Evolutionary conservation across 2,113 vertebrate genomes (phyloP), one percentile per base, ranked within the genome.

Genomic region (Tragulus kanchil): DNA sequence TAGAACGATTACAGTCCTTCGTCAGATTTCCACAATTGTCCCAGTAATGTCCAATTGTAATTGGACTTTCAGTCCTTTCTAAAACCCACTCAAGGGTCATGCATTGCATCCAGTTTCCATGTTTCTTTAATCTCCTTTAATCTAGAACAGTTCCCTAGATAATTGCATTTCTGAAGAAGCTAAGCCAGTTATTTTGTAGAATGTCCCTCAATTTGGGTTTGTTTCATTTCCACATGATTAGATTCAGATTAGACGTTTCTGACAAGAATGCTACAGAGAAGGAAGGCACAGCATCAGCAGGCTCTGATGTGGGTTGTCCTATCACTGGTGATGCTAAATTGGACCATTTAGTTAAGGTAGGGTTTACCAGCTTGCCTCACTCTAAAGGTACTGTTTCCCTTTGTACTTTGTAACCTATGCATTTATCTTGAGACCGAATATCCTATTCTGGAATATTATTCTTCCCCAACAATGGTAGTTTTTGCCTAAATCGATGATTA

Each of bases 111-210:
- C 62, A 25, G 21, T 84, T 61, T 84, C 64, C 67, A 65, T 21
- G 10, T 75, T 75, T 50, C 88, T 77, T 58, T 23, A 25, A 90
- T 73, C 52, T 65, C 36, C 26, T 67, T 36, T 50, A 73, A 28
- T 61, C 54, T 65, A 78, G n/a, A 93, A 54, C 16, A 77, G 48
- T 93, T 64, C 58, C 69, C n/a, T 77, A 65, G 58, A 75, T 25
- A 28, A 65, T 0, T 84, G 78, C 28, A 77, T 58, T 85, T 75
- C 61, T 85, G n/a, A 59, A 15, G 15, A 42, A 13, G 67, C 15
- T 94, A 77, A 36, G 69, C 86, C 93, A 50, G 5, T 65, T 94
- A 75, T 58, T 90, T 94, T 85, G 5, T 71, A 50, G 26, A 88
- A 1, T 31, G 13, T 31, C 62, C 28, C 48, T 93, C 58, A 19